These are phyloP conservation scores for Plagodis pulveraria DNA, from an alignment of 2,888 invertebrate genomes.

Conservation along the genomic window DNA sequence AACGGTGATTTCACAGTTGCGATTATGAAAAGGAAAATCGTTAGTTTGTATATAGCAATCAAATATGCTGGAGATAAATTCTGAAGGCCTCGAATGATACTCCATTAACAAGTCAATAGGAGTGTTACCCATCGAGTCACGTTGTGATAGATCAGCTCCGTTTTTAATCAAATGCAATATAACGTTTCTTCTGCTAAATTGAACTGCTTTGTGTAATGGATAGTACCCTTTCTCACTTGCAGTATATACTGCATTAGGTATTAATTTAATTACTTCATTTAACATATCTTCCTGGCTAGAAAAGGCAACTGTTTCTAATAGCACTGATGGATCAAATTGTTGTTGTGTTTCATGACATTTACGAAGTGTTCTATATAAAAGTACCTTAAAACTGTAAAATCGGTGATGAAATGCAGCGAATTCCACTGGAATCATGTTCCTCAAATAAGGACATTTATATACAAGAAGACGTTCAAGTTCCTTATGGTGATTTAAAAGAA, in stretches of 20 bases:
- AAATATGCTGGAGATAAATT: slow-evolving; percentile 71
- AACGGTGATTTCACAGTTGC: slow-evolving; percentile 10
- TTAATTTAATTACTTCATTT: slow-evolving; percentile 4
- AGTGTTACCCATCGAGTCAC: slow-evolving; percentile 6
- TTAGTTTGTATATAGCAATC: slow-evolving; percentile 69
- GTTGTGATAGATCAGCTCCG: slow-evolving; percentile 18
- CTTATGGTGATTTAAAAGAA: slow-evolving; percentile 69
- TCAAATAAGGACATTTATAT: slow-evolving; percentile 15
- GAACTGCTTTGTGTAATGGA: slow-evolving; percentile 13
- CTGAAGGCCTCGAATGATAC: slow-evolving; percentile 61
- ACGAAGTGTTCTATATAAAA: slow-evolving; percentile 56
- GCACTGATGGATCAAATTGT: slow-evolving; percentile 11
- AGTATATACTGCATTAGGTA: slow-evolving; percentile 10
- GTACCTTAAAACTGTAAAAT: slow-evolving; percentile 52
- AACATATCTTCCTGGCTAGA: slow-evolving; percentile 6
- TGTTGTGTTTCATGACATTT: not conserved
- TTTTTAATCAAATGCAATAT: slow-evolving; percentile 8
- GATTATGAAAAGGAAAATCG: not conserved
- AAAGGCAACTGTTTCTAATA: not conserved
- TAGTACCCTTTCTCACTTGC: slow-evolving; percentile 11
- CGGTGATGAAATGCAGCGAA: slow-evolving; percentile 40
- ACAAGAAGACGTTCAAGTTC: slow-evolving; percentile 20
- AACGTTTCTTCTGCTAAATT: slow-evolving; percentile 7
- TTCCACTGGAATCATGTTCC: slow-evolving; percentile 22
- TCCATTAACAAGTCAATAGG: slow-evolving; percentile 17